Evolutionary conservation across 2,797 vertebrate genomes (phyloP).

Genomic region (Bradypodion pumilum): DNA sequence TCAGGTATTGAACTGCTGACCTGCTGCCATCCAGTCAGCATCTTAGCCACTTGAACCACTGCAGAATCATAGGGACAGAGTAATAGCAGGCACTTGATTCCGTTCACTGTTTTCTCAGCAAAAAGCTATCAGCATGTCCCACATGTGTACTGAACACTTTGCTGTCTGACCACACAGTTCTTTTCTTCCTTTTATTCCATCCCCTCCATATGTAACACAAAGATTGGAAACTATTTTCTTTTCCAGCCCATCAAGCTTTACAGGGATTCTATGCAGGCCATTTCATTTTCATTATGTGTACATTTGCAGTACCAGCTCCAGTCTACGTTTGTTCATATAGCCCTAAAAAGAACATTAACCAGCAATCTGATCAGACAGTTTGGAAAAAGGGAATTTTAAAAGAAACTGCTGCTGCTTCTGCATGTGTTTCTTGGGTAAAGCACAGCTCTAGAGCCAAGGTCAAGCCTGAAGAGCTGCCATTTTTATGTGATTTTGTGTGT

Average conservation of each 20-base stretch:
- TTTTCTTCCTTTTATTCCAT: no score
- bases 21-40: no score
- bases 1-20: no score
- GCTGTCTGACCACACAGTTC: background rate
- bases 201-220: background rate
- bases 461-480: background rate
- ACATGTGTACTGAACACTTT: constrained; percentile 14
- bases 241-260: background rate
- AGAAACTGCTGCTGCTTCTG: no score
- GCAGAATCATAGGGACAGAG: background rate
- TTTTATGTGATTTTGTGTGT: background rate
- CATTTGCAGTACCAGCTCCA: constrained; percentile 1
- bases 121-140: constrained; percentile 1
- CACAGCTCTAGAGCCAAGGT: background rate
- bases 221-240: background rate
- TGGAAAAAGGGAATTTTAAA: background rate
- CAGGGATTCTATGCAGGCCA: background rate
- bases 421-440: background rate
- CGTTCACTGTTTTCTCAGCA: background rate
- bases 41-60: no score
- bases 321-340: background rate
- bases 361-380: background rate
- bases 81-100: background rate
- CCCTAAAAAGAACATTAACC: background rate
- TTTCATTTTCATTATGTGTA: constrained; percentile 14